Conservation (phyloP, 1,140 invertebrate species). For the Apis florea region DNA sequence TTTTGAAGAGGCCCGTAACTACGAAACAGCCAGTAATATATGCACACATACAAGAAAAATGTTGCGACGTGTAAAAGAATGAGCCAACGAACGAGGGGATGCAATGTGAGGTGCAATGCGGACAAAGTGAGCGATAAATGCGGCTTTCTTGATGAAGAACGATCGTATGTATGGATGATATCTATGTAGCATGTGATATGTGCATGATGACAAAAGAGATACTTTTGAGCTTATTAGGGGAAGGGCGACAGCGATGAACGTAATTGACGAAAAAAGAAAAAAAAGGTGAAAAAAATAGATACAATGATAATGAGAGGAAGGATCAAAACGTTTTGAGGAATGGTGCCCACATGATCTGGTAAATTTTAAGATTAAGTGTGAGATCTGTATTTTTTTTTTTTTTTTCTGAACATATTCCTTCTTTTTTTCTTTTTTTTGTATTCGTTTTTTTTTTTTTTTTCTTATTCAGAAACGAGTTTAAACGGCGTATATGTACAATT, state of each 20-base stretch:
- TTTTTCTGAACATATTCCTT: conserved; percentile 28
- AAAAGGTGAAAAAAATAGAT: neutral
- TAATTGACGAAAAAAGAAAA: neutral
- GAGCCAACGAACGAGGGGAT: conserved; percentile 52
- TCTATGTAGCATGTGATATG: neutral
- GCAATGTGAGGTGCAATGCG: conserved; percentile 46
- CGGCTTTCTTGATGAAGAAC: conserved; percentile 9
- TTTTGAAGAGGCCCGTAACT: neutral
- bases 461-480: neutral
- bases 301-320: conserved; percentile 18
- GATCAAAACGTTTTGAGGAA: neutral
- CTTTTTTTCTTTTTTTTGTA: neutral
- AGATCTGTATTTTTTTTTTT: conserved; percentile 5
- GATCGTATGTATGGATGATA: neutral
- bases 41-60: conserved; percentile 16
- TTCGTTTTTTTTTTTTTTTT: too few relatives aligned
- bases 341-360: conserved; percentile 1
- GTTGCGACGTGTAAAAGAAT: conserved; percentile 41
- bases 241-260: conserved; percentile 23
- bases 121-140: conserved; percentile 30
- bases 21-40: conserved; percentile 5
- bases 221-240: conserved; percentile 43
- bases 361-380: neutral
- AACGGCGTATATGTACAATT: neutral
- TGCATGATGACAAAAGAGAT: conserved; percentile 40